phyloP scores from a whole-genome alignment of 2,113 vertebrate species.

The Pagrus major region DNA sequence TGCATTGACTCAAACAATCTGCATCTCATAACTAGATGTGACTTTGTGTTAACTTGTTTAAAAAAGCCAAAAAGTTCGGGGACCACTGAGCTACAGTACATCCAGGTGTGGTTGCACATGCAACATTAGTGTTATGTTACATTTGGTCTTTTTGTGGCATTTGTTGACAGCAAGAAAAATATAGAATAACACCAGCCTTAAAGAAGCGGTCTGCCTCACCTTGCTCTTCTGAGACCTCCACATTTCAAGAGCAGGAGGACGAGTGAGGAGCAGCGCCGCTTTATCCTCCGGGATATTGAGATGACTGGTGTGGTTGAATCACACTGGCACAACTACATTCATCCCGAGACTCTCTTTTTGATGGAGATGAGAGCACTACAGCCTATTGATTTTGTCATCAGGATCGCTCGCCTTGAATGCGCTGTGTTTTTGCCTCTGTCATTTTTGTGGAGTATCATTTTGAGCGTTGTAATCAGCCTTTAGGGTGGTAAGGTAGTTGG shows the following conservation, averaged over 20 bases:
- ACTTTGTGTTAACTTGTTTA: background rate
- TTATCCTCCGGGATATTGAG: slow-evolving; percentile 64
- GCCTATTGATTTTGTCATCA: slow-evolving; percentile 74
- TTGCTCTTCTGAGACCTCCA: slow-evolving; percentile 35
- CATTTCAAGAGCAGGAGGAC: slow-evolving; percentile 29
- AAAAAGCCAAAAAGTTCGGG: background rate
- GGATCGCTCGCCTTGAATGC: slow-evolving; percentile 55
- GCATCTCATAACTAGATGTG: background rate
- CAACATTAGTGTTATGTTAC: background rate
- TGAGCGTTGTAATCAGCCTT: slow-evolving; percentile 64
- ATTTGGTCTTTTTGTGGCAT: background rate
- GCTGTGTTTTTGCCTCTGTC: slow-evolving; percentile 53
- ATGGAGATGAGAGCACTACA: slow-evolving; percentile 63
- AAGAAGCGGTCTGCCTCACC: slow-evolving; percentile 24
- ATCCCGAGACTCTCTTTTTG: slow-evolving; percentile 60
- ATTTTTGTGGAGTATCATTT: slow-evolving; percentile 61
- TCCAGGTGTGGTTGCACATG: background rate
- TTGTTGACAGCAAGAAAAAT: slow-evolving; percentile 10
- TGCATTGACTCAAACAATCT: slow-evolving; percentile 1
- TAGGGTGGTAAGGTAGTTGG: slow-evolving; percentile 46
- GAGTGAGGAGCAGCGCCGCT: slow-evolving; percentile 27
- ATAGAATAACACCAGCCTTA: background rate
- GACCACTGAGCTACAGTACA: background rate
- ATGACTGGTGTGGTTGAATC: slow-evolving; percentile 66
- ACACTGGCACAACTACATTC: slow-evolving; percentile 51